Evolutionary conservation across 2,113 vertebrate genomes (phyloP), one percentile per base, ranked within the genome.

Genomic region (Heterotilapia buettikoferi): DNA sequence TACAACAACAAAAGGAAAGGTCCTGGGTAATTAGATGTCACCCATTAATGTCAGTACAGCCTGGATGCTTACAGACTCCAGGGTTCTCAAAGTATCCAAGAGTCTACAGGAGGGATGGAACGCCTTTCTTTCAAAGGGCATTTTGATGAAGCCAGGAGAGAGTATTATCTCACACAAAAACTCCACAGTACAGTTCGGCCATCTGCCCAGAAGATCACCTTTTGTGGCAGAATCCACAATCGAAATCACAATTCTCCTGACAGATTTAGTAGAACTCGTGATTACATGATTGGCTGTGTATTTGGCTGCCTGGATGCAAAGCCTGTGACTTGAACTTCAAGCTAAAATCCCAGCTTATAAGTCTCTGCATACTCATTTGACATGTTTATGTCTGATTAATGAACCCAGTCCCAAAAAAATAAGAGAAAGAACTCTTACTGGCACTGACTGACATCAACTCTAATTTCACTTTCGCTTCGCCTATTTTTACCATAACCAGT

Each of bases 211-310:
- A 68, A 68, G n/a, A 24, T 40, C 36, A 71, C 7, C 36, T 71
- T 71, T 43, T 71, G 36, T 21, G 66, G 36, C 66, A 71, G 66
- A 71, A 71, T 71, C 36, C 66, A 71, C 66, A 71, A 71, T 71
- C 7, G 0, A 71, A 71, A 71, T 71, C 7, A 43, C n/a, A 24
- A 71, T 14, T 43, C 36, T 71, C 36, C 36, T 9, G 11, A 0
- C 66, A 71, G 66, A 24, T 9, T 71, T 71, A 71, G 36, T 43
- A 71, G n/a, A 71, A 43, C n/a, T 24, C 1, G 12, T 43, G 66
- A 24, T 71, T 21, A 71, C 36, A 21, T 43, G 66, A 71, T 40
- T 40, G 7, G 63, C 36, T 71, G 36, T 21, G n/a, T 14, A 24
- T 24, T 24, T 16, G 66, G 38, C 66, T 4, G 1, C 12, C 38